Conservation (phyloP, 2,113 vertebrate genomes). For the Pseudopodoces humilis region DNA sequence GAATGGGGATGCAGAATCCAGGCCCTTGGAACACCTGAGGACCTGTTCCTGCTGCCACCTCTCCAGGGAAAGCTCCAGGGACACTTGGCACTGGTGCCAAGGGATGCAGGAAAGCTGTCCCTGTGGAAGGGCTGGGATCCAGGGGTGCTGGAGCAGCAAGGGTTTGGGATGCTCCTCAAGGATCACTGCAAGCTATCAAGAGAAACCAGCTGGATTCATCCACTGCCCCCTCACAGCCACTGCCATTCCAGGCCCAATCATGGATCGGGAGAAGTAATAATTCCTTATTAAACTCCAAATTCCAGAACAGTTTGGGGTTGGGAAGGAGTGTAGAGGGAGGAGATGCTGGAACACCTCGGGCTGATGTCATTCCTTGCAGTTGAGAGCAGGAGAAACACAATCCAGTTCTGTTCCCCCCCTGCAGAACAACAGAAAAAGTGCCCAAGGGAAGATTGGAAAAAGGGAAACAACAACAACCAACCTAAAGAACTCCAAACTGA, state of each 20-base stretch:
- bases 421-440: constrained; percentile 8
- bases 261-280: not conserved
- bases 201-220: not conserved
- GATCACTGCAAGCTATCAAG: not conserved
- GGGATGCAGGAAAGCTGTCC: not conserved
- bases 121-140: not conserved
- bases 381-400: not conserved
- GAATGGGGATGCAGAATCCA: not conserved
- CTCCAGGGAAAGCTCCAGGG: not conserved
- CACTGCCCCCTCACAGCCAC: not conserved
- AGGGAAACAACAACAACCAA: not conserved
- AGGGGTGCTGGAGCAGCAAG: not conserved
- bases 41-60: not conserved
- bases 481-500: not conserved
- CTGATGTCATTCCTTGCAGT: constrained; percentile 22
- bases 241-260: not conserved
- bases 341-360: not conserved
- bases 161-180: not conserved
- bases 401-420: not conserved
- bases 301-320: not conserved
- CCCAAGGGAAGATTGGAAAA: not conserved
- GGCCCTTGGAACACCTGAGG: not conserved
- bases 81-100: rapidly evolving
- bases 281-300: not conserved
- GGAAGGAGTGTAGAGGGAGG: not conserved